Evolutionary conservation across 2,797 vertebrate genomes (phyloP), one percentile per base, ranked within the genome.

Genomic region (Vultur gryphus): DNA sequence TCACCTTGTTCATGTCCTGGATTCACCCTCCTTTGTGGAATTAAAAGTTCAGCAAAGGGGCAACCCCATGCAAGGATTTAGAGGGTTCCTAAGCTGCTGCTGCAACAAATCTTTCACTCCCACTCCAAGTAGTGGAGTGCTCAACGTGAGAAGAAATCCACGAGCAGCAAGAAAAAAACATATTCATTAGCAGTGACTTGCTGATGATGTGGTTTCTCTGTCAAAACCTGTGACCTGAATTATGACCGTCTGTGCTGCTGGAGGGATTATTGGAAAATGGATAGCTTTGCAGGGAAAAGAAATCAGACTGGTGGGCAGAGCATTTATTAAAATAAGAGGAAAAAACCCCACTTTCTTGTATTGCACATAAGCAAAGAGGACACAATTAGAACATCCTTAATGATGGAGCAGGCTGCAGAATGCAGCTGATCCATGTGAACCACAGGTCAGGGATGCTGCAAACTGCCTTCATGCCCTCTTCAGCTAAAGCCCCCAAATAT

Each of bases 171-270:
- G 58, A 16, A 87, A 88, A 80, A 87, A 71, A 0, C 8, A 15
- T 62, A 89, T 86, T 84, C 49, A 35, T 89, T 80, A 89, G 54
- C 65, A 87, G 54, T 37, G 65, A 76, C 61, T 93, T 86, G 88
- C 76, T 94, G 85, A 86, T 13, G 0, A 39, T 84, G 95, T 57
- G 85, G 37, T 89, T 97, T 87, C 57, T 81, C 76, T 86, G 57
- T 88, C 69, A 91, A 84, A 86, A 86, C 52, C 65, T 84, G 83
- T 94, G 85, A 93, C 83, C 93, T 94, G 91, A 81, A 86, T 94
- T 95, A 87, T 62, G 69, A 65, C 28, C 0, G 16, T 44, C 43
- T 85, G 44, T 55, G 57, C 41, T 77, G 44, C 61, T 0, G 1
- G 57, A 84, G 69, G 61, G 64, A 67, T 91, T 89, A 75, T 55